A percentile compares a stretch with the other conserved stretches of the same genome.
Conservation (phyloP, 2,113 vertebrate species). For the Hemiprocne comata region DNA sequence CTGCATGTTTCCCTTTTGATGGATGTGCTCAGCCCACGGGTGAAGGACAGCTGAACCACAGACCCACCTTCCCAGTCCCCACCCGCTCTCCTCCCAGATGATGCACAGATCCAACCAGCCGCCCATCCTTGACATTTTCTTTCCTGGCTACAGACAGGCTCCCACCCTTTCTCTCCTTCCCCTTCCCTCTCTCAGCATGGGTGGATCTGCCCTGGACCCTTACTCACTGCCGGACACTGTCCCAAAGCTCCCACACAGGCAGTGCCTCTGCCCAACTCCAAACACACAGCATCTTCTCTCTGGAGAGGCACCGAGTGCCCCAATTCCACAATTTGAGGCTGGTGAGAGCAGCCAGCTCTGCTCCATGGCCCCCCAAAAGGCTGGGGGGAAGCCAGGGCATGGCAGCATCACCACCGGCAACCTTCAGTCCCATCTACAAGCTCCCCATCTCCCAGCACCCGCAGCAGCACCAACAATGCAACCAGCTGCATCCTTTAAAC, state of each 20-base stretch:
- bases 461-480: neutral
- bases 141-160: neutral
- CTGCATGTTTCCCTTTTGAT: neutral
- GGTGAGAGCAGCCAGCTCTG: neutral
- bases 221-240: accelerated
- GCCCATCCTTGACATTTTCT: slow-evolving; percentile 26
- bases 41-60: neutral
- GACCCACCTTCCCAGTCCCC: neutral
- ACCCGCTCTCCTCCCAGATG: neutral
- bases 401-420: neutral
- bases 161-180: neutral
- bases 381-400: neutral
- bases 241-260: accelerated
- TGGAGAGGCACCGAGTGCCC: accelerated
- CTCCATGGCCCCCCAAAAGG: neutral
- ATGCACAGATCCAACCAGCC: neutral
- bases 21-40: neutral
- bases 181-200: neutral
- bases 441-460: neutral
- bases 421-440: neutral
- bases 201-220: neutral
- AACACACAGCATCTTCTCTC: neutral
- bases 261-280: neutral
- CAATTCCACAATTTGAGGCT: accelerated
- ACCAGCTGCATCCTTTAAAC: neutral